Base-by-base conservation (phyloP, 2,797 vertebrate species). In the Knipowitschia caucasica region DNA sequence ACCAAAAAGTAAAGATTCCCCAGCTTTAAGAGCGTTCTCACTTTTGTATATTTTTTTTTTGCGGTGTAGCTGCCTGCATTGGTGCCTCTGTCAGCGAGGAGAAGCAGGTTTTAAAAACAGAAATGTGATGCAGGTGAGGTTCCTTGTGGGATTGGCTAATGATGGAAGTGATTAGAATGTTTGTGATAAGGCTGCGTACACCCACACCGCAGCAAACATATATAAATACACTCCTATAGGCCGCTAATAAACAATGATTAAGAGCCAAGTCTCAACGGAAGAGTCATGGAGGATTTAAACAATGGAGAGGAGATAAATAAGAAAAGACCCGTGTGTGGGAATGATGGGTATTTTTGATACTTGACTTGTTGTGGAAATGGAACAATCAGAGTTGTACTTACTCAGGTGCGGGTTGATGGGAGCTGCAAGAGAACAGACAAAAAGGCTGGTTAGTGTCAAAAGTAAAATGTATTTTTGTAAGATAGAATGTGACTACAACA, bases 351-450 rank as follows among this genome's bases (percentile, higher is more conserved):
- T n/a, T n/a, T n/a, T n/a, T n/a, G n/a, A n/a, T n/a, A n/a, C n/a
- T n/a, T n/a, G n/a, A n/a, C n/a, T n/a, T n/a, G n/a, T n/a, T n/a
- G n/a, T n/a, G n/a, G n/a, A n/a, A n/a, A n/a, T n/a, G n/a, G n/a
- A n/a, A n/a, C n/a, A n/a, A n/a, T 65, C 43, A 36, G 23, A 56
- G 56, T 46, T 47, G 72, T 93, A 98, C 96, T 98, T 92, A 99
- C 96, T 92, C 77, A 98, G 91, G 73, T 96, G 95, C 76, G 96
- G 96, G 88, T 98, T 99, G 83, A 95, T 93, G 56, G 96, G 96
- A 87, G 94, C 96, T 99, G 88, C 26, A 91, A 90, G 81, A 74
- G 71, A 75, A 89, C 63, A 75, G 66, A 69, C 64, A 75, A 65
- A 68, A 73, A 73, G 43, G 47, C 4, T 2, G 44, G 9, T 61